A percentile compares a stretch with the other conserved stretches of the same genome.
Evolutionary conservation across 2,797 vertebrate species (phyloP).

Genomic region (Nannoperca australis): DNA sequence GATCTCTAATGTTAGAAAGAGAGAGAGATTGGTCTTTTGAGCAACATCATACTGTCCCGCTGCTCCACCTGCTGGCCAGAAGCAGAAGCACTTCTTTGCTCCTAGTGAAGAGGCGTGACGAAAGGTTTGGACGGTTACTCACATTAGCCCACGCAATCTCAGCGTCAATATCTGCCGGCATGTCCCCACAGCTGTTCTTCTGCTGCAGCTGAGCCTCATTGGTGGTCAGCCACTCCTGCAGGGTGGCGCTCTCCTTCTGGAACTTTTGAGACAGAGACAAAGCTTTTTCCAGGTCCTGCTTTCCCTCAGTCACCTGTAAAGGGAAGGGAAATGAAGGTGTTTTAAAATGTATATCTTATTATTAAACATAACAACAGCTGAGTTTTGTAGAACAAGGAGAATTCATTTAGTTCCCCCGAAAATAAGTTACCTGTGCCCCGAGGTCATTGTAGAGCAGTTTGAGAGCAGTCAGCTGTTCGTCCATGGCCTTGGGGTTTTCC

Average conservation of each 20-base stretch:
- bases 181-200: constrained; percentile 89
- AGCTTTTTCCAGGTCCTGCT: constrained; percentile 95
- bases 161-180: constrained; percentile 90
- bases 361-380: not conserved
- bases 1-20: not conserved
- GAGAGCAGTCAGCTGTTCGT: constrained; percentile 94
- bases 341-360: not conserved
- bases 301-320: constrained; percentile 94
- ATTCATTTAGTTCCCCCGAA: not conserved
- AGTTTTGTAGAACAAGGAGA: not conserved
- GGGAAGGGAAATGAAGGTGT: not conserved
- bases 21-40: not conserved
- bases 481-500: constrained; percentile 96
- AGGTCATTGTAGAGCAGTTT: constrained; percentile 97
- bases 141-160: constrained; percentile 96
- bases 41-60: not conserved
- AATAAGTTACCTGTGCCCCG: constrained; percentile 90
- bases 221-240: constrained; percentile 91
- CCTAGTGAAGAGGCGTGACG: not conserved
- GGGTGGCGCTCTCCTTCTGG: constrained; percentile 87
- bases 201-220: constrained; percentile 89
- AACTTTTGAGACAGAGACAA: constrained; percentile 90
- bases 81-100: not conserved
- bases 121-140: constrained; percentile 67
- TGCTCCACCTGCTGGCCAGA: constrained; percentile 59